A percentile compares a stretch with the other conserved stretches of the same genome.
These are phyloP conservation scores for Lycia hirtaria DNA, from an alignment of 2,888 invertebrate species.

Conservation along the genomic window DNA sequence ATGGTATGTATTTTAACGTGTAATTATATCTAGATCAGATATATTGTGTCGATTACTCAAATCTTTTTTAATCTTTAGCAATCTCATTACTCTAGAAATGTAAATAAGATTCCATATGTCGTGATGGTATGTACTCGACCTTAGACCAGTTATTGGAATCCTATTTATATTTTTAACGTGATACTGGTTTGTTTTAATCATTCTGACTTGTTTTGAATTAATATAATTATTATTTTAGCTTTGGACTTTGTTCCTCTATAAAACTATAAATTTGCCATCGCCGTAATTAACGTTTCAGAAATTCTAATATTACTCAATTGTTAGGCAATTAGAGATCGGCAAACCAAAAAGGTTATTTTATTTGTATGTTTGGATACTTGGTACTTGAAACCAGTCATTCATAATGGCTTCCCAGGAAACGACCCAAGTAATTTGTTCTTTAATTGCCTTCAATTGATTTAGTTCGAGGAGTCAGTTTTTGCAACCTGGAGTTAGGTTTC, in stretches of 20 bases:
- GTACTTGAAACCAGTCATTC: slow-evolving; percentile 29
- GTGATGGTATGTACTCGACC: not conserved
- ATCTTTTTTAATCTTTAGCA: not conserved
- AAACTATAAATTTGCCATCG: not conserved
- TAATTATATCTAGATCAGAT: not conserved
- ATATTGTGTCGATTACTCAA: not conserved
- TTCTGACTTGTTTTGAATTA: not conserved
- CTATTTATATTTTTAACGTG: too few relatives aligned
- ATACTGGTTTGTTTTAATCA: not conserved
- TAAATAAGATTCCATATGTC: not conserved
- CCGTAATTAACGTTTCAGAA: not conserved
- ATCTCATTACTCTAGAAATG: not conserved
- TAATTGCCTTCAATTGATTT: slow-evolving; percentile 36
- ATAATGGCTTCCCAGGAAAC: slow-evolving; percentile 43
- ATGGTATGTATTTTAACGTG: not conserved
- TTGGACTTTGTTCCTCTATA: not conserved
- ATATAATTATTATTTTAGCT: not conserved
- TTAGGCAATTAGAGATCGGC: slow-evolving; percentile 15
- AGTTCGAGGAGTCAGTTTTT: slow-evolving; percentile 21
- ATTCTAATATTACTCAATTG: slow-evolving; percentile 15
- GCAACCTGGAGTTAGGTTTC: slow-evolving; percentile 35
- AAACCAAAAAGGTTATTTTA: slow-evolving; percentile 9
- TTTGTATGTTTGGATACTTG: slow-evolving; percentile 32
- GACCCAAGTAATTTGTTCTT: slow-evolving; percentile 32
- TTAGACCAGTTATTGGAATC: not conserved